Evolutionary conservation across 1,140 invertebrate species (phyloP).

Genomic region (Probaryconus sp.): DNA sequence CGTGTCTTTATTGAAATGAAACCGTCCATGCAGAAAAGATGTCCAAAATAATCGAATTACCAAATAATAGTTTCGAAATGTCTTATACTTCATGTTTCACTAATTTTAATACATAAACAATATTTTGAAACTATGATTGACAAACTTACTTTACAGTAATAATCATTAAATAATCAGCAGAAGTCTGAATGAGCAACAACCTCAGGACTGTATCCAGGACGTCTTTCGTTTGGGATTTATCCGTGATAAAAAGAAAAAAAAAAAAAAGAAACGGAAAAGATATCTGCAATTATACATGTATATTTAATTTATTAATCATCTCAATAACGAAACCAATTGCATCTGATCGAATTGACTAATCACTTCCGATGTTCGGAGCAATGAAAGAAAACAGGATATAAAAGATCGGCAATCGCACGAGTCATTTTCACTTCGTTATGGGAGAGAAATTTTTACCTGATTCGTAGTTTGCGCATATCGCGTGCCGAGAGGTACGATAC

Average conservation of each 20-base stretch:
- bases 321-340: conserved; percentile 39
- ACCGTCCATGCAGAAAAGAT: conserved; percentile 47
- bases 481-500: conserved; percentile 65
- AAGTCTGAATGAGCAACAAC: too few relatives aligned
- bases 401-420: conserved; percentile 52
- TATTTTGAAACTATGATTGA: conserved; percentile 41
- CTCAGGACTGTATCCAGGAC: too few relatives aligned
- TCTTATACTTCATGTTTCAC: conserved; percentile 35
- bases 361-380: conserved; percentile 46
- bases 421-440: conserved; percentile 73
- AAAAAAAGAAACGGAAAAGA: too few relatives aligned
- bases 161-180: too few relatives aligned
- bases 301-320: conserved; percentile 26
- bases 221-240: too few relatives aligned
- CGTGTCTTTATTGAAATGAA: too few relatives aligned
- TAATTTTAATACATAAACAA: conserved; percentile 22
- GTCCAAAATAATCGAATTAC: conserved; percentile 49
- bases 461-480: conserved; percentile 59
- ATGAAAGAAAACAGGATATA: conserved; percentile 55
- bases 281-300: background rate
- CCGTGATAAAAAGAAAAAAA: too few relatives aligned
- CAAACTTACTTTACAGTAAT: conserved; percentile 20
- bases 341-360: conserved; percentile 53
- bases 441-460: conserved; percentile 67
- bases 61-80: conserved; percentile 53